Conservation (phyloP, 2,888 invertebrate species). For the Strigamia transsilvanica region DNA sequence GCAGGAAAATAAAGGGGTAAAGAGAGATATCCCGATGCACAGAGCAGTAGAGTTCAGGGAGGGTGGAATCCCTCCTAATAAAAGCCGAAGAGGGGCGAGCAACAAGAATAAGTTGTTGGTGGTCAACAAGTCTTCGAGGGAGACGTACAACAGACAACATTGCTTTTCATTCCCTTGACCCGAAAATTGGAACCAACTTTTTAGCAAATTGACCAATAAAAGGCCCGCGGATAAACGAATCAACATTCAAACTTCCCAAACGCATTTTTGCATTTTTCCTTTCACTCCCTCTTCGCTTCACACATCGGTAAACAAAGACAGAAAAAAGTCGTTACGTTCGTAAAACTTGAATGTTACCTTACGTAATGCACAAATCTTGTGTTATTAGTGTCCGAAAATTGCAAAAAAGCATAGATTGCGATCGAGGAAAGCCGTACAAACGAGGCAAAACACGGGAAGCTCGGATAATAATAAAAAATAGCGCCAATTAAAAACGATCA, state of each 20-base stretch:
- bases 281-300: too few species aligned
- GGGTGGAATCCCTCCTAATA: not conserved
- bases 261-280: too few species aligned
- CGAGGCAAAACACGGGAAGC: not conserved
- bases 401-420: not conserved
- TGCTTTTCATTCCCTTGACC: not conserved
- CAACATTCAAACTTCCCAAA: not conserved
- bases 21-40: not conserved
- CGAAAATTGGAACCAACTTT: not conserved
- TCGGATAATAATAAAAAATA: not conserved
- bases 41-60: not conserved
- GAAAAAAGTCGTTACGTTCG: not conserved
- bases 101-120: not conserved
- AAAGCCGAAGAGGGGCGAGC: not conserved
- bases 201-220: constrained; percentile 20
- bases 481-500: not conserved
- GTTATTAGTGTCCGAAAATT: not conserved
- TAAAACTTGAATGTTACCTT: not conserved
- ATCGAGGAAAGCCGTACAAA: not conserved
- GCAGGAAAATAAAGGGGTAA: constrained; percentile 2
- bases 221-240: not conserved
- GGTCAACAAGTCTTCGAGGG: constrained; percentile 5
- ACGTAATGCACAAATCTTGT: not conserved
- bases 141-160: constrained; percentile 3
- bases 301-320: too few species aligned